Evolutionary conservation across 2,888 invertebrate species (phyloP), one percentile per base, ranked within the genome.

Genomic region (Vanessa cardui): DNA sequence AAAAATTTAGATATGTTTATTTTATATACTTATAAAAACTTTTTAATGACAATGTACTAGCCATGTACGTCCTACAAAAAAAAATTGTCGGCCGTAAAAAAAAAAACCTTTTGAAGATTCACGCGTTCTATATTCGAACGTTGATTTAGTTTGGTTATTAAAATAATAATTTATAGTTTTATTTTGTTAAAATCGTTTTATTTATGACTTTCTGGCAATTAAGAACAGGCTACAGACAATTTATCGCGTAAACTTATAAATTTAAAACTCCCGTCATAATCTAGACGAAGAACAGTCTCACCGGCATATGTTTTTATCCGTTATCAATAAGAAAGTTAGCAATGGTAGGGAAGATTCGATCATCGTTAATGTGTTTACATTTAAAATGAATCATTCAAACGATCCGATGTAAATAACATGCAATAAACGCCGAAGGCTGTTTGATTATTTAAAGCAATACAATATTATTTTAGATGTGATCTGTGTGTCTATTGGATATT

Each of bases 321-420:
- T 50, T 26, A 54, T 54, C 52, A 54, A 21, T 31, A n/a, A 31
- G 52, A 54, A 54, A 54, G n/a, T 52, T 52, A 39, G 39, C 18
- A 49, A 8, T 54, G 15, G 52, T 39, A 8, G 33, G 33, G 16
- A 9, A n/a, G 56, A 21, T 66, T 33, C 47, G 20, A 66, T 60
- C 20, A 50, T 39, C 16, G 54, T 60, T 47, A 61, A 52, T n/a
- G 54, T 62, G 64, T 71, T 71, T 70, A 68, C 62, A 54, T 68
- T 64, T 50, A 39, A 54, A 31, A 50, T 20, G 56, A 39, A 59
- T 72, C 69, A 72, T 69, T 72, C 70, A 72, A 67, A 58, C 62
- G 58, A 20, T 46, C 54, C 52, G 54, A 54, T 20, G 21, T 58
- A 46, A 72, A 70, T 66, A 59, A 52, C 58, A 54, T 56, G 56